Percentiles rank a stretch among this genome's conserved stretches.
phyloP scores from a whole-genome alignment of 2,113 vertebrate genomes.

The Verasper variegatus region DNA sequence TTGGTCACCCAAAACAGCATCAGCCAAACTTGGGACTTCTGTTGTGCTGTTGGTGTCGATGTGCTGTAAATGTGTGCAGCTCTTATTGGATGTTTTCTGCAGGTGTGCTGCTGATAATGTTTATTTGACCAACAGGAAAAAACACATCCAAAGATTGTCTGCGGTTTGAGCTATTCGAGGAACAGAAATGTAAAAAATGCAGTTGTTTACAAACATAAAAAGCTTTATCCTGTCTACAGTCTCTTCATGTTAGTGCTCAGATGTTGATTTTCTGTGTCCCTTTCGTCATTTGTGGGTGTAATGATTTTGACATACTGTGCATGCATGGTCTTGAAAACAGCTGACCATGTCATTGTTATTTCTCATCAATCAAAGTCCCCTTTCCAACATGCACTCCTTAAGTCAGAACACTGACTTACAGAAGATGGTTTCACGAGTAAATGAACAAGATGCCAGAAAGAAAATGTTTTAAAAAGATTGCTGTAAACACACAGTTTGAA shows the following conservation, averaged over 20 bases:
- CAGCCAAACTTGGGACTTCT: conserved; percentile 82
- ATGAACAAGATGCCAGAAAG: conserved; percentile 35
- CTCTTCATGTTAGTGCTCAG: conserved; percentile 1
- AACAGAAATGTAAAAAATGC: conserved; percentile 10
- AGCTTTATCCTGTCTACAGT: conserved; percentile 1
- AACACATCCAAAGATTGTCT: background rate
- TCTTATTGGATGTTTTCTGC: conserved; percentile 13
- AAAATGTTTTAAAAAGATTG: background rate
- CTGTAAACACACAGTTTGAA: conserved; percentile 29
- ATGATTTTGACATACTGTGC: conserved; percentile 34
- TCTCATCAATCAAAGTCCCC: conserved; percentile 77
- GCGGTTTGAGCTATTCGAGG: conserved; percentile 26
- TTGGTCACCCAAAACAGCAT: conserved; percentile 77
- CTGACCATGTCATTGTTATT: conserved; percentile 37
- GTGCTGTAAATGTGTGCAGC: conserved; percentile 36
- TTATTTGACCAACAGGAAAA: conserved; percentile 2
- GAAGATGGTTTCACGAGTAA: conserved; percentile 40
- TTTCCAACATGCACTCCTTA: conserved; percentile 79
- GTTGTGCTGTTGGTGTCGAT: conserved; percentile 53
- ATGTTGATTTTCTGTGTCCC: conserved; percentile 41
- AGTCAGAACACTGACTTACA: conserved; percentile 62
- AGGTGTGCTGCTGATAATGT: background rate
- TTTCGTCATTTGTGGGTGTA: conserved; percentile 30
- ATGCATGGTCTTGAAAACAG: conserved; percentile 38
- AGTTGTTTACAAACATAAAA: conserved; percentile 18